A percentile compares a stretch with the other conserved stretches of the same genome.
Evolutionary conservation across 2,113 vertebrate species (phyloP).

Genomic region (Xenotilapia longispinis): DNA sequence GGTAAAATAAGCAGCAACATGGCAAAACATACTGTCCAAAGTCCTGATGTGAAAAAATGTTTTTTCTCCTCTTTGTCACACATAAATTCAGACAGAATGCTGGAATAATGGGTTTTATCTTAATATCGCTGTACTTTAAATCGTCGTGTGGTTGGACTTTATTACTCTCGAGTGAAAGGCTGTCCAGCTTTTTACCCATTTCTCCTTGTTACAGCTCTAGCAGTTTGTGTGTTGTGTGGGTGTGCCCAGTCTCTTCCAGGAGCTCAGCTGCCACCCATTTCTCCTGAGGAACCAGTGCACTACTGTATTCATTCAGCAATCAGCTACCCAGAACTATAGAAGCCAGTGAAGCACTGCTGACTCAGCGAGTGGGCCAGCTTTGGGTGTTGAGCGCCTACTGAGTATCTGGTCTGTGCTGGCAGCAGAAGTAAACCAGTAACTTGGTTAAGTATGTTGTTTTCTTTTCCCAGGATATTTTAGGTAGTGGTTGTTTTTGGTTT

Average conservation of each 20-base stretch:
- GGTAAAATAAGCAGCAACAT: neutral
- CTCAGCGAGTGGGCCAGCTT: fast-evolving
- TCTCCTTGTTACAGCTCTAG: neutral
- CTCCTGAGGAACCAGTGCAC: neutral
- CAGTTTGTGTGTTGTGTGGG: neutral
- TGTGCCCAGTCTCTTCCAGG: neutral
- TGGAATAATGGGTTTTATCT: neutral
- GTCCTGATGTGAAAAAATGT: neutral
- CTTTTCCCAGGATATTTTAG: neutral
- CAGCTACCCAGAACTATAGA: neutral
- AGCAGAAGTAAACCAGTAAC: neutral
- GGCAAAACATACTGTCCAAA: neutral
- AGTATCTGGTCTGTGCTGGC: neutral
- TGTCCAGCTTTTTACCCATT: neutral
- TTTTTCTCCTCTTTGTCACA: neutral
- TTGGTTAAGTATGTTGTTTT: neutral
- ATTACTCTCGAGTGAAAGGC: fast-evolving
- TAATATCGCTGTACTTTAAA: fast-evolving
- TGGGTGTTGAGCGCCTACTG: fast-evolving
- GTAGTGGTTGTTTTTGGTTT: neutral
- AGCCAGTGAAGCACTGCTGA: neutral
- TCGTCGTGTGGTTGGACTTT: fast-evolving
- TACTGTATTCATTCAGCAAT: neutral
- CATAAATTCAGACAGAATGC: fast-evolving
- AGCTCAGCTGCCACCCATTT: neutral